Conservation (phyloP, 2,797 vertebrate species). For the Sylvia borin region DNA sequence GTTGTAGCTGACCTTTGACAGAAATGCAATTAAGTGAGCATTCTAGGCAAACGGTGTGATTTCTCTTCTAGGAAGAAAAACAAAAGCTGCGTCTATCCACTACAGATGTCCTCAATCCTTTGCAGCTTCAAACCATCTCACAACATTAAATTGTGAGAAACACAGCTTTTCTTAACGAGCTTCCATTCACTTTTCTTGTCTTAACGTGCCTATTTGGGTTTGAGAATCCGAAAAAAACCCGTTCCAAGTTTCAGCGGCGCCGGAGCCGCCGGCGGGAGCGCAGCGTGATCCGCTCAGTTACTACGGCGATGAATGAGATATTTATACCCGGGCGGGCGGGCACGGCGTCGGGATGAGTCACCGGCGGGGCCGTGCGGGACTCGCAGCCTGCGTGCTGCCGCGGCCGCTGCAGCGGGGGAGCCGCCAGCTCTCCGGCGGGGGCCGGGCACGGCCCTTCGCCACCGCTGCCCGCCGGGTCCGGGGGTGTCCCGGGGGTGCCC, state of each 20-base stretch:
- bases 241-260: not conserved
- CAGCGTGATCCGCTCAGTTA: not conserved
- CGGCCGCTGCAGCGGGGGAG: not conserved
- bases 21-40: not conserved
- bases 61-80: not conserved
- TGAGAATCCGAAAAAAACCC: not conserved
- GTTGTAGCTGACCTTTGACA: not conserved
- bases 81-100: accelerated
- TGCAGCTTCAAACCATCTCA: not conserved
- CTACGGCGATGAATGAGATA: conserved; percentile 38
- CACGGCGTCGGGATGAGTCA: not conserved
- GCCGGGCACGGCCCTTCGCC: not conserved
- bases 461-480: not conserved
- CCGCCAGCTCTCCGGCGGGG: not conserved
- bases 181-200: not conserved
- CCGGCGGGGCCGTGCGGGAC: not conserved
- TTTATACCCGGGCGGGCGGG: not conserved
- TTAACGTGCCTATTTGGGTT: not conserved
- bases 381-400: not conserved
- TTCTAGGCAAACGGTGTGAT: not conserved
- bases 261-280: not conserved
- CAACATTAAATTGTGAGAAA: not conserved
- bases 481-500: not conserved
- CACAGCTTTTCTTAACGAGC: not conserved
- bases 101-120: not conserved